Evolutionary conservation across 2,888 invertebrate species (phyloP).

Genomic region (Cephus runcator): DNA sequence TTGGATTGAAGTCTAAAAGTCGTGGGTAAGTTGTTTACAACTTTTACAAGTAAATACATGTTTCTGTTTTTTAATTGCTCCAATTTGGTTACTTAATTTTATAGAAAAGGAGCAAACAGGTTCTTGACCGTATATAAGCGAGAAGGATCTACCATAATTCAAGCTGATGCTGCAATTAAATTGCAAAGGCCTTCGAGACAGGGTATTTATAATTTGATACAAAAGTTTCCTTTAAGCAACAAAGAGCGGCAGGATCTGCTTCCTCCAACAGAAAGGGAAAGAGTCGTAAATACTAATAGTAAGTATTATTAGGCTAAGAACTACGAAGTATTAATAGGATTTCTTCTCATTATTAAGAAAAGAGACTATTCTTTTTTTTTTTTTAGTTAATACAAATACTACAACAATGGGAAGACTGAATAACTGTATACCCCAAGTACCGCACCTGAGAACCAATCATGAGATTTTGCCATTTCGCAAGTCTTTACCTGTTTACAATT

Average conservation of each 20-base stretch:
- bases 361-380: not conserved
- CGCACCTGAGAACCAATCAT: conserved; percentile 67
- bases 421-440: conserved; percentile 76
- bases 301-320: conserved; percentile 17
- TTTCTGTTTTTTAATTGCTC: conserved; percentile 18
- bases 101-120: conserved; percentile 74
- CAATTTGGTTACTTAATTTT: conserved; percentile 10
- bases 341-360: not conserved
- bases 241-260: conserved; percentile 78
- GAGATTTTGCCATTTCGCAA: conserved; percentile 72
- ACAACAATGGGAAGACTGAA: conserved; percentile 75
- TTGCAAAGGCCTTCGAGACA: conserved; percentile 74
- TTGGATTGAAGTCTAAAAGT: conserved; percentile 83
- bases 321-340: not conserved
- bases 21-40: conserved; percentile 72
- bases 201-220: conserved; percentile 72
- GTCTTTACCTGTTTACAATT: conserved; percentile 76
- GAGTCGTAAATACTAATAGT: conserved; percentile 66
- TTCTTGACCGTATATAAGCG: conserved; percentile 79
- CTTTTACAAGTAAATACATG: conserved; percentile 5
- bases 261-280: conserved; percentile 75
- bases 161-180: conserved; percentile 74
- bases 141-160: conserved; percentile 74
- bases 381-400: conserved; percentile 63
- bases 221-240: conserved; percentile 75